Conservation (phyloP, 35 echinoderm and acorn worm genomes). For the Chiridota heheva region DNA sequence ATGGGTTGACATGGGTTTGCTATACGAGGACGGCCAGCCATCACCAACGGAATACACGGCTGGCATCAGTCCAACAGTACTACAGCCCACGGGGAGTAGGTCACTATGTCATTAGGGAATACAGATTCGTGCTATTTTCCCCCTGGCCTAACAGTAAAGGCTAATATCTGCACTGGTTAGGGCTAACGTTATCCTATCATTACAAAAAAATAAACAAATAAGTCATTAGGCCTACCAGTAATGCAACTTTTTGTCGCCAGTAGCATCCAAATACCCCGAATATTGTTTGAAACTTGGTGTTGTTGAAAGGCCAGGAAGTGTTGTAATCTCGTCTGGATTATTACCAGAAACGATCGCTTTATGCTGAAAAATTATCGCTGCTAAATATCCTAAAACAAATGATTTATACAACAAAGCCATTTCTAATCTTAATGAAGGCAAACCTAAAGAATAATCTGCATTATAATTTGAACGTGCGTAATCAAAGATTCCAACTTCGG, state of each 20-base stretch:
- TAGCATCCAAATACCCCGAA: constrained; percentile 86
- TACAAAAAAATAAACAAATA: background rate
- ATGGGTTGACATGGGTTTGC: no score
- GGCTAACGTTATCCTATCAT: no score
- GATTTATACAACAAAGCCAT: background rate
- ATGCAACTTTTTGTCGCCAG: constrained; percentile 76
- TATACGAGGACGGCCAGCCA: no score
- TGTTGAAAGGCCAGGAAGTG: constrained; percentile 60
- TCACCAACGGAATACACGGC: no score
- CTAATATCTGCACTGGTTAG: no score
- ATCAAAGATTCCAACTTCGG: background rate
- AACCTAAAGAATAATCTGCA: background rate
- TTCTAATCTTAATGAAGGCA: background rate
- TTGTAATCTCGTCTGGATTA: constrained; percentile 74
- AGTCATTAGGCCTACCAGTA: constrained; percentile 65
- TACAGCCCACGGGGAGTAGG: no score
- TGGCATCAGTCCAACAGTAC: no score
- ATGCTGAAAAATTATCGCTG: background rate
- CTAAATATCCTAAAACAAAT: background rate
- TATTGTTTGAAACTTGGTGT: constrained; percentile 79
- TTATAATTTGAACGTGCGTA: background rate
- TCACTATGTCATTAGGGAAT: no score
- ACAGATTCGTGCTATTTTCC: no score
- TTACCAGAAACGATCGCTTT: background rate
- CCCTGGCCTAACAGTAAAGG: no score